Evolutionary conservation across 2,888 invertebrate species (phyloP), one percentile per base, ranked within the genome.

Genomic region (Eurytoma adleriae): DNA sequence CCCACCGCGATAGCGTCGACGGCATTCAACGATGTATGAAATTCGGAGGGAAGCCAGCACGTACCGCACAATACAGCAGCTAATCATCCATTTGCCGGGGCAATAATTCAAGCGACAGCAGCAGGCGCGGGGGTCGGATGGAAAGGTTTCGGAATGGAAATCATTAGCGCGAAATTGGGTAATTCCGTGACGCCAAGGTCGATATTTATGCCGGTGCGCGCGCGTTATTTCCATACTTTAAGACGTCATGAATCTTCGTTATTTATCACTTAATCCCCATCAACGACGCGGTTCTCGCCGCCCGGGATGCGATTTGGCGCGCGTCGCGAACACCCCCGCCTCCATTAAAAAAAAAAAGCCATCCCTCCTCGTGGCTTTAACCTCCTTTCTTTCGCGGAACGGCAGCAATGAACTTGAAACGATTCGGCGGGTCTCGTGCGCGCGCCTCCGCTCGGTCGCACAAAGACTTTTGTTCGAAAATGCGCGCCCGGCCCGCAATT

Each of bases 361-460:
- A 40, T 1, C 10, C 67, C 4, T 24, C 24, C 50, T 48, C 66
- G 24, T 20, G 50, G 52, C 72, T 72, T 72, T 52, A 64, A 64
- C 62, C 66, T 66, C 48, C 77, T 64, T 64, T 18, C 52, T 48
- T 10, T 7, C 5, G 4, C 48, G 18, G 54, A 77, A 70, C 64
- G 54, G 40, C 59, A 59, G 71, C 78, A 67, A 72, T 72, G 72
- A 72, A 68, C 78, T 78, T 78, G 78, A 72, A 78, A 54, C 59
- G 78, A 66, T 57, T 62, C 54, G 54, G 52, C 2, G 62, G 12
- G 61, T 20, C 40, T n/a, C 54, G 68, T 40, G 52, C 3, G 54
- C 3, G 54, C 27, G n/a, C 66, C 40, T 48, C 40, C 18, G 27
- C 48, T 40, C 27, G 61, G 13, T 48, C 16, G 54, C 75, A 61